A percentile compares a stretch with the other conserved stretches of the same genome.
phyloP scores from a whole-genome alignment of 2,888 invertebrate species.

The Nemurella pictetii region DNA sequence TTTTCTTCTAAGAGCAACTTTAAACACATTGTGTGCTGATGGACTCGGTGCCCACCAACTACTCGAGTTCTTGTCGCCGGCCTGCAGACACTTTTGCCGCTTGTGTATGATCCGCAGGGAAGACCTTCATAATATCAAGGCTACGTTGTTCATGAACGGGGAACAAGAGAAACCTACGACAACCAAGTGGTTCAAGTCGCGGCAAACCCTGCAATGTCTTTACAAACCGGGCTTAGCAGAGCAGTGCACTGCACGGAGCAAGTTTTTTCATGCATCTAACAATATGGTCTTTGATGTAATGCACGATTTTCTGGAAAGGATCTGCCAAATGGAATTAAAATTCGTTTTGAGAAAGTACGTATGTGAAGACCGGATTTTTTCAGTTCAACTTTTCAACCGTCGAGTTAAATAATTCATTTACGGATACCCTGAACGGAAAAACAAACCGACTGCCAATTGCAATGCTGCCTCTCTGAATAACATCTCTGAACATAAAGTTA shows the following conservation, averaged over 20 bases:
- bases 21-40: conserved; percentile 23
- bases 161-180: conserved; percentile 16
- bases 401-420: conserved; percentile 39
- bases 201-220: no score
- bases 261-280: conserved; percentile 12
- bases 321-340: conserved; percentile 37
- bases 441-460: conserved; percentile 42
- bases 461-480: conserved; percentile 34
- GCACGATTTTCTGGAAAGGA: conserved; percentile 39
- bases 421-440: conserved; percentile 40
- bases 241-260: not conserved
- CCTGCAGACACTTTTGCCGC: conserved; percentile 19
- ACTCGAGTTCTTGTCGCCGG: conserved; percentile 3
- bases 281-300: conserved; percentile 35
- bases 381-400: conserved; percentile 34
- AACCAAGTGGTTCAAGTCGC: not conserved
- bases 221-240: no score
- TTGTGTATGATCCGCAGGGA: conserved; percentile 19
- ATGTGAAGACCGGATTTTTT: not conserved
- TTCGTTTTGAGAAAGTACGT: conserved; percentile 34
- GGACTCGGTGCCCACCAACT: conserved; percentile 23
- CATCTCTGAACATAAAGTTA: conserved; percentile 38
- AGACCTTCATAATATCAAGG: conserved; percentile 22
- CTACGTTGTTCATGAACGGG: not conserved
- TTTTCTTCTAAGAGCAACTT: conserved; percentile 19